These are phyloP conservation scores for Anoplolepis gracilipes DNA, from an alignment of 1,140 invertebrate genomes.

Conservation along the genomic window DNA sequence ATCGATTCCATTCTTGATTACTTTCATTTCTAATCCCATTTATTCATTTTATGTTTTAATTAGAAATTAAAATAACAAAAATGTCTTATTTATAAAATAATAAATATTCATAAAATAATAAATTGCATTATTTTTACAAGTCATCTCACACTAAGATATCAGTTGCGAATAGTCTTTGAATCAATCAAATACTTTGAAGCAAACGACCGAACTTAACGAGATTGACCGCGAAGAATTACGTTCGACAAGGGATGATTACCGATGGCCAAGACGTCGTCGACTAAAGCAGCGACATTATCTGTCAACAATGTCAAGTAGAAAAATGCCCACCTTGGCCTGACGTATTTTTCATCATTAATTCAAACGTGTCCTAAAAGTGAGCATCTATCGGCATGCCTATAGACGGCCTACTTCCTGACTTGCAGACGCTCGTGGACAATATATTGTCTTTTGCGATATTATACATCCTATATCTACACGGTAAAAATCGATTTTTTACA, in stretches of 20 bases:
- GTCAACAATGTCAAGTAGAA: conserved; percentile 40
- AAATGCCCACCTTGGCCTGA: conserved; percentile 63
- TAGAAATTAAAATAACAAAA: conserved; percentile 4
- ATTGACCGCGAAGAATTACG: background rate
- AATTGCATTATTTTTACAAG: background rate
- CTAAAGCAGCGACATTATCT: conserved; percentile 57
- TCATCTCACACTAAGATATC: background rate
- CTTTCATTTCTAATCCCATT: background rate
- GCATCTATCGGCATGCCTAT: conserved; percentile 24
- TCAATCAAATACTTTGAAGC: background rate
- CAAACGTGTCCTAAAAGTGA: conserved; percentile 31
- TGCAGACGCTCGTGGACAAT: background rate
- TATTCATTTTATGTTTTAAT: background rate
- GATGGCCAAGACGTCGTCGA: conserved; percentile 59
- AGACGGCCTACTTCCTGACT: conserved; percentile 1
- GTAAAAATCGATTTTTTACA: conserved; percentile 76
- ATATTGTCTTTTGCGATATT: conserved; percentile 44
- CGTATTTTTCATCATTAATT: conserved; percentile 57
- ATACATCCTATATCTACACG: conserved; percentile 51
- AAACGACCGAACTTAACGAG: background rate
- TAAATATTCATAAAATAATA: conserved; percentile 11
- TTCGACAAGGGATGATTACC: conserved; percentile 58
- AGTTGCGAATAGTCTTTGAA: background rate
- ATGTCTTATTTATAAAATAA: background rate
- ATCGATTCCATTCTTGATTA: background rate